phyloP scores from a whole-genome alignment of 1,140 invertebrate species.

The Megalopta genalis region DNA sequence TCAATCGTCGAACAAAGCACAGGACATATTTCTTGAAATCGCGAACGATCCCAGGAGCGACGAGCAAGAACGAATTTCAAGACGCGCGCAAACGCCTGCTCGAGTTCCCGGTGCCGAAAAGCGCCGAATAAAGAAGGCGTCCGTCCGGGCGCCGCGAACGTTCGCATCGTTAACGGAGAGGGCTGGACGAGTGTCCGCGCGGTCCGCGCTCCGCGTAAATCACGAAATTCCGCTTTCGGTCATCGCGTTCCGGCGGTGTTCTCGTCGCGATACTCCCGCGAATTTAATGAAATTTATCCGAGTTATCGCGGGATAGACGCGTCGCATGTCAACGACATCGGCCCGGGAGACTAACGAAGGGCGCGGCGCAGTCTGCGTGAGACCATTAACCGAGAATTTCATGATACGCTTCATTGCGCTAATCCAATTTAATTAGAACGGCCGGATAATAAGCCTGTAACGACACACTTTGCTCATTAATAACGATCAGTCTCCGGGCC shows the following conservation, averaged over 20 bases:
- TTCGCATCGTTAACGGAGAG: too few relatives aligned
- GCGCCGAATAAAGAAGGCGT: too few relatives aligned
- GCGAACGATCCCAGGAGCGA: too few relatives aligned
- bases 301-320: slow-evolving; percentile 29
- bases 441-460: slow-evolving; percentile 63
- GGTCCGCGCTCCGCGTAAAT: too few relatives aligned
- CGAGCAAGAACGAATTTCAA: too few relatives aligned
- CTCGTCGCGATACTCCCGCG: background rate
- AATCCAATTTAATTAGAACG: slow-evolving; percentile 64
- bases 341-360: slow-evolving; percentile 10
- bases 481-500: slow-evolving; percentile 52
- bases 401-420: slow-evolving; percentile 58
- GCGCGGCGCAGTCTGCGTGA: slow-evolving; percentile 45
- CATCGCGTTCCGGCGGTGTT: background rate
- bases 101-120: too few relatives aligned
- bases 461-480: slow-evolving; percentile 61
- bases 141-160: too few relatives aligned
- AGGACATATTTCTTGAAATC: too few relatives aligned
- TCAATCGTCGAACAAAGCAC: too few relatives aligned
- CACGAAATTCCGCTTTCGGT: background rate
- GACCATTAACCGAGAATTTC: slow-evolving; percentile 62
- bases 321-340: slow-evolving; percentile 30
- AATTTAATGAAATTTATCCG: slow-evolving; percentile 49
- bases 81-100: too few relatives aligned
- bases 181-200: too few relatives aligned